phyloP scores from a whole-genome alignment of 2,113 vertebrate genomes.

The Paracanthobrama guichenoti region DNA sequence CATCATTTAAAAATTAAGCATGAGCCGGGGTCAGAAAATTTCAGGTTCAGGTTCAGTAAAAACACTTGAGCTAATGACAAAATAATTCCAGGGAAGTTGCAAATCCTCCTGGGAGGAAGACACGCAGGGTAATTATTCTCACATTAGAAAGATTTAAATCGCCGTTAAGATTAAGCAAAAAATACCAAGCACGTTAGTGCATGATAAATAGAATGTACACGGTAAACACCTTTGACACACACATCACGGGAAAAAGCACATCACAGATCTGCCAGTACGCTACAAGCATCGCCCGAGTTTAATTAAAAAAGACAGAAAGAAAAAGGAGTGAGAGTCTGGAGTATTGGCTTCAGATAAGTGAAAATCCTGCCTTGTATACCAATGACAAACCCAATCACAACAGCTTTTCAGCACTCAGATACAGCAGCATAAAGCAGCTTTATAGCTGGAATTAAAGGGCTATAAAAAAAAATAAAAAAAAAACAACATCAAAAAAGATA shows the following conservation, averaged over 20 bases:
- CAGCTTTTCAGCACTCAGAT: slow-evolving; percentile 8
- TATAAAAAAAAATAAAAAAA: neutral
- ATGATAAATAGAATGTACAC: neutral
- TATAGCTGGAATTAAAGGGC: neutral
- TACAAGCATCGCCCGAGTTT: slow-evolving; percentile 24
- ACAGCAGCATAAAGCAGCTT: neutral
- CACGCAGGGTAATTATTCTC: slow-evolving; percentile 16
- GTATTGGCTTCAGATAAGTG: slow-evolving; percentile 18
- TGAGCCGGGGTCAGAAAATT: neutral
- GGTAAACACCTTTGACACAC: slow-evolving; percentile 15
- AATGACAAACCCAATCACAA: slow-evolving; percentile 10
- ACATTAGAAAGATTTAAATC: slow-evolving; percentile 5
- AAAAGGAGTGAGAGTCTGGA: slow-evolving; percentile 4
- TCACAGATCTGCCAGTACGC: slow-evolving; percentile 6
- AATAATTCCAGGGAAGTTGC: neutral
- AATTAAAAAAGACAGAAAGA: slow-evolving; percentile 33
- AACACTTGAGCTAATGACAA: slow-evolving; percentile 4
- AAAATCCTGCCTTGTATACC: slow-evolving; percentile 27
- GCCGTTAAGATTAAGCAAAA: neutral
- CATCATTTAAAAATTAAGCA: neutral
- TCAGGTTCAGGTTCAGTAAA: slow-evolving; percentile 1
- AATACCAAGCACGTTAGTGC: neutral
- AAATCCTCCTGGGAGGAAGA: slow-evolving; percentile 11
- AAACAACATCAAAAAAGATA: neutral
- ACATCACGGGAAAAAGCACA: slow-evolving; percentile 3